Evolutionary conservation across 2,113 vertebrate species (phyloP), one percentile per base, ranked within the genome.

Genomic region (Aramus guarauna): DNA sequence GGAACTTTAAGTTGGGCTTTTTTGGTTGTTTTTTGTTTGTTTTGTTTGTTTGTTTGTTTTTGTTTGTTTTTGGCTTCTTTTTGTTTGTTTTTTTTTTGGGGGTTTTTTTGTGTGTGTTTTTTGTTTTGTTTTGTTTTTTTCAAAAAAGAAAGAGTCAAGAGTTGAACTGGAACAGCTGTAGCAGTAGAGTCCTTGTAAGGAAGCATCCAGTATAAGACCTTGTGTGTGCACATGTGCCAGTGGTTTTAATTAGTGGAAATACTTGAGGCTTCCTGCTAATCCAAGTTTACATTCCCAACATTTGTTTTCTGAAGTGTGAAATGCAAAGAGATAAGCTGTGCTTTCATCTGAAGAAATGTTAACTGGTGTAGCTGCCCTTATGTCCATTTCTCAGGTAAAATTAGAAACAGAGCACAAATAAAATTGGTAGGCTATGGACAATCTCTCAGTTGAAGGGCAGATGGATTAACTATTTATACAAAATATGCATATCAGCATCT

Each of bases 311-410:
- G 90, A 96, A 88, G 85, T 92, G 74, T 92, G 83, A 95, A 91
- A 79, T 62, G 58, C 45, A 67, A 89, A 94, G 50, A 82, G 58
- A 85, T n/a, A 87, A 97, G 55, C 71, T 92, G 9, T 91, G 74
- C 53, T 96, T 95, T 95, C 62, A 85, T 93, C 75, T 60, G 53
- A 78, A 72, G 41, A 92, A 87, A 75, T 4, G 22, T 80, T 82
- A 78, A 69, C 66, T 94, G 83, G 56, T 73, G 80, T 96, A 92
- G 96, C 95, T 97, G 95, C 87, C 96, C 94, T 88, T 90, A 88
- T 96, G 93, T 94, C 94, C 96, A 90, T 95, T 95, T 92, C 98
- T 98, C 97, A 98, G 97, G 97, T 98, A 97, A 97, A 97, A 96
- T 89, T 97, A 95, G 85, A 94, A 97, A 92, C 74, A 97, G 81